Evolutionary conservation across 2,888 invertebrate genomes (phyloP), one percentile per base, ranked within the genome.

Genomic region (Leptinotarsa haldemani): DNA sequence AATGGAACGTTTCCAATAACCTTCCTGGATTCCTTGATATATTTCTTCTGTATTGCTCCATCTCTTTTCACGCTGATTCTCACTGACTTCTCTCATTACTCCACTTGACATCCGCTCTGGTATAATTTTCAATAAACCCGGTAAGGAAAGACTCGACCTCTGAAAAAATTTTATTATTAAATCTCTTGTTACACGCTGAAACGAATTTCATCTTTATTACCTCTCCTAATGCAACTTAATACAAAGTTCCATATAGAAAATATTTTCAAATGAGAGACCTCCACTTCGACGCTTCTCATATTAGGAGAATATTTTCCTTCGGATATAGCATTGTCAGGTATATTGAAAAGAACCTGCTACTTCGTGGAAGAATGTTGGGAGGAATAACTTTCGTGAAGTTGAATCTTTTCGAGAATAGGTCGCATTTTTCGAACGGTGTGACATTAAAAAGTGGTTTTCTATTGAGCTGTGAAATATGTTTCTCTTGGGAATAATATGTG

Each of bases 181-280:
- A 61, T 61, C n/a, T 30, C 61, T 22, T 58, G 22, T 15, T 25
- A 58, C 25, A 58, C 58, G 12, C 58, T 61, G 18, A n/a, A 61
- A 30, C 30, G 16, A 25, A 67, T 67, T 67, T 30, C 67, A 52
- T 53, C 53, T 67, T 67, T 53, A 67, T 67, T 52, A 52, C 67
- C 20, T 65, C 9, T 40, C 53, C 52, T 66, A 30, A 52, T 25
- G 25, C 66, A 66, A 61, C 61, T 61, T n/a, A 5, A 61, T 61
- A 61, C 30, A 61, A 40, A 40, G 61, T 61, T 61, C n/a, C 61
- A n/a, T 18, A n/a, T 61, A 40, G 61, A 61, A 61, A 30, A 61
- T 61, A 61, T 40, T 61, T 61, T 61, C n/a, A 61, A 61, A 61
- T 61, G 61, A 61, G 61, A 61, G 61, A 22, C 52, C 25, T 58